Conservation (phyloP, 2,797 vertebrate genomes). For the Gadopsis marmoratus region DNA sequence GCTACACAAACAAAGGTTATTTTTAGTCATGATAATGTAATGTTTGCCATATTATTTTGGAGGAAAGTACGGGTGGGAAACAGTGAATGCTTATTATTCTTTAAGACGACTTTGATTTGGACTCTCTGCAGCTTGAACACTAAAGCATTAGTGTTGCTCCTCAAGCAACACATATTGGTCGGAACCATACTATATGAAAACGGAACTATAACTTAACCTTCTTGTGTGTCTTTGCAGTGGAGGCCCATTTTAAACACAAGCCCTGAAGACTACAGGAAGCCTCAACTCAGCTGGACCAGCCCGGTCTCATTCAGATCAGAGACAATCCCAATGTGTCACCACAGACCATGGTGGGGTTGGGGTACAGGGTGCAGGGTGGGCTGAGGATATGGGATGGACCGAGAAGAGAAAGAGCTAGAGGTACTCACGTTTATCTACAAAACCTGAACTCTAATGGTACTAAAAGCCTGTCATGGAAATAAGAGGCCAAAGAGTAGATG, state of each 20-base stretch:
- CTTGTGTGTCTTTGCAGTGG: conserved; percentile 86
- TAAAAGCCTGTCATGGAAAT: conserved; percentile 21
- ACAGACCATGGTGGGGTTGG: conserved; percentile 12
- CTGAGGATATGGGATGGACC: neutral
- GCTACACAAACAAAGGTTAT: neutral
- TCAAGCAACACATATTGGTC: neutral
- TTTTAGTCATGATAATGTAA: neutral
- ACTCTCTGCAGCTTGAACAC: neutral
- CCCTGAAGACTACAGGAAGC: conserved; percentile 83
- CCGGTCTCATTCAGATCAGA: conserved; percentile 61
- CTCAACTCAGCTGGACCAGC: conserved; percentile 44
- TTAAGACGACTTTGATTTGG: neutral
- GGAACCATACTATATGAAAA: neutral
- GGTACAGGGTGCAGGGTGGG: neutral
- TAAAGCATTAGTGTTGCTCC: neutral
- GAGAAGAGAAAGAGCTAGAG: neutral
- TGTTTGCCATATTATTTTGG: neutral
- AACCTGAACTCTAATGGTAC: conserved; percentile 41
- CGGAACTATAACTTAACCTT: neutral
- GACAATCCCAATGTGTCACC: conserved; percentile 32
- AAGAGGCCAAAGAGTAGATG: conserved; percentile 51
- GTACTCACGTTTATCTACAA: conserved; percentile 29
- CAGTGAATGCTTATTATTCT: neutral
- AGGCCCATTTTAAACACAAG: conserved; percentile 99
- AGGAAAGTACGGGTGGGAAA: neutral